phyloP scores from a whole-genome alignment of 2,113 vertebrate genomes.

The Malurus alboscapulatus region DNA sequence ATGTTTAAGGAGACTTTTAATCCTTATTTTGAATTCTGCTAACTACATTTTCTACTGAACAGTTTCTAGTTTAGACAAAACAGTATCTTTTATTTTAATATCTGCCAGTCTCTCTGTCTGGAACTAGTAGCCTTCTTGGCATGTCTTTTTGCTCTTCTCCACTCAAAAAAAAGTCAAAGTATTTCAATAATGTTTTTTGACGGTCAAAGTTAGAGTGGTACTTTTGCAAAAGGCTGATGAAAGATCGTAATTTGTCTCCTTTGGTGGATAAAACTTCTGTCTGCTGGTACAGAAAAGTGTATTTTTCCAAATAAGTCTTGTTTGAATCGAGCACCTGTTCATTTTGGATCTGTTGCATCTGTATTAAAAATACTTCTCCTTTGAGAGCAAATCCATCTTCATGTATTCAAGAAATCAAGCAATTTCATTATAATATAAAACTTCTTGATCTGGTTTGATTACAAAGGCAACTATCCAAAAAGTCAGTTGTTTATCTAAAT shows the following conservation, averaged over 20 bases:
- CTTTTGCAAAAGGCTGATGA: background rate
- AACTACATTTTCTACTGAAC: background rate
- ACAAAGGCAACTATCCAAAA: background rate
- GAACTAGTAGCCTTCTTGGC: background rate
- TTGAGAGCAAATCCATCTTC: background rate
- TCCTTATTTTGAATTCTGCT: background rate
- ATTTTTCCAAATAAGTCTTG: background rate
- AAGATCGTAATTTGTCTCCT: background rate
- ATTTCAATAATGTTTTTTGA: background rate
- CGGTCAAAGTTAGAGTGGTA: background rate
- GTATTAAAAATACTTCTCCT: background rate
- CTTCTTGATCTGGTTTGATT: background rate
- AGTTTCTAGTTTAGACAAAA: background rate
- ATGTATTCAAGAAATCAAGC: background rate
- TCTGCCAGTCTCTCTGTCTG: background rate
- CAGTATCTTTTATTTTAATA: background rate
- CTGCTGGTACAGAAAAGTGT: background rate
- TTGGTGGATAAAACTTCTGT: background rate
- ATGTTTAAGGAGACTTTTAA: background rate
- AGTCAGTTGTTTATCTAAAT: background rate
- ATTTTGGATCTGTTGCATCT: background rate
- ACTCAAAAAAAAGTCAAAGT: background rate
- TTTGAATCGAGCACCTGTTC: background rate
- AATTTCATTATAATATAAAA: background rate
- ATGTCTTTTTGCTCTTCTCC: background rate